These are phyloP conservation scores for Dendroctonus ponderosae DNA, from an alignment of 1,140 invertebrate genomes.

Conservation along the genomic window DNA sequence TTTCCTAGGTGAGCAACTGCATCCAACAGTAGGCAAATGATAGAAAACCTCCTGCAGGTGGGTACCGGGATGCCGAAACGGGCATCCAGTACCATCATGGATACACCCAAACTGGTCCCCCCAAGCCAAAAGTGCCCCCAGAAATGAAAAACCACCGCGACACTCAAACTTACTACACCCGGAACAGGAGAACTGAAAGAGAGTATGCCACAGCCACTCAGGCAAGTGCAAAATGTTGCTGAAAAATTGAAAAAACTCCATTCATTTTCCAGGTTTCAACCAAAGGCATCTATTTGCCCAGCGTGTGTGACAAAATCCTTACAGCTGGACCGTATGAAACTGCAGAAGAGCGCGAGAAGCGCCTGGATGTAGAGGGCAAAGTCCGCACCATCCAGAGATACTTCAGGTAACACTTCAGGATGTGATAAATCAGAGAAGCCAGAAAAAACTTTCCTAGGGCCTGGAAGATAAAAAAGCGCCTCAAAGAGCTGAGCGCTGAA, in stretches of 20 bases:
- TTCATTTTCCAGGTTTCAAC: conserved; percentile 49
- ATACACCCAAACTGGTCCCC: conserved; percentile 63
- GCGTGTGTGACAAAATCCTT: conserved; percentile 57
- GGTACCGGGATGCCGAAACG: conserved; percentile 59
- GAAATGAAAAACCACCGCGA: conserved; percentile 56
- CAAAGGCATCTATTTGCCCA: conserved; percentile 58
- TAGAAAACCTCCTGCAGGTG: conserved; percentile 44
- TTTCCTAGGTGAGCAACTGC: conserved; percentile 51
- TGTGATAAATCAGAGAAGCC: not conserved
- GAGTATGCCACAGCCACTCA: conserved; percentile 55
- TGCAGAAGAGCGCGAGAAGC: conserved; percentile 54
- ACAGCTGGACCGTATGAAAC: conserved; percentile 57
- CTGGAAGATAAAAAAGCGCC: conserved; percentile 45
- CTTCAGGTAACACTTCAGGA: conserved; percentile 19
- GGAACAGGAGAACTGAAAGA: conserved; percentile 52
- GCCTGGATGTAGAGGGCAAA: conserved; percentile 54
- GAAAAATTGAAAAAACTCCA: conserved; percentile 1
- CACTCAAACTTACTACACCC: conserved; percentile 59
- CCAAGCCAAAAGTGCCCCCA: conserved; percentile 52
- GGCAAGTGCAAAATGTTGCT: conserved; percentile 13
- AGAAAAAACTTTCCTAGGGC: conserved; percentile 25
- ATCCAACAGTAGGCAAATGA: not conserved
- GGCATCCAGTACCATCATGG: conserved; percentile 62
- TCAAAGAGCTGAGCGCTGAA: conserved; percentile 49
- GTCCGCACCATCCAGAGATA: conserved; percentile 60